These are phyloP conservation scores for Trissolcus japonicus DNA, from an alignment of 2,888 invertebrate genomes.

Conservation along the genomic window DNA sequence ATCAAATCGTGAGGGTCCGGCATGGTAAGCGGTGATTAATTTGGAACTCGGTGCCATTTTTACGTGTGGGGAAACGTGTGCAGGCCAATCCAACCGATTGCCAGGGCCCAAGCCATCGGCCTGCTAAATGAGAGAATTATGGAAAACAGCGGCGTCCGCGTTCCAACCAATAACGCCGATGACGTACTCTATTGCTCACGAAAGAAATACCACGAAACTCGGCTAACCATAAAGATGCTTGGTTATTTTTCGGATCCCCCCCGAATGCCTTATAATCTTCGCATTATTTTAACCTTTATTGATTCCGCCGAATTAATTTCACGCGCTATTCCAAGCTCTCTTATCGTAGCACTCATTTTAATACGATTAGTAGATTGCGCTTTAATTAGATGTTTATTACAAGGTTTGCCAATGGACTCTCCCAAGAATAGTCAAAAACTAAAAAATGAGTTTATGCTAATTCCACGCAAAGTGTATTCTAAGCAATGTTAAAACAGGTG, in stretches of 20 bases:
- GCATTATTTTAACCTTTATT: constrained; percentile 27
- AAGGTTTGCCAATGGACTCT: too few species aligned
- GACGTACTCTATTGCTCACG: constrained; percentile 27
- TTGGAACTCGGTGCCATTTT: constrained; percentile 44
- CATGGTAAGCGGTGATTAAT: constrained; percentile 46
- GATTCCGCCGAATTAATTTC: constrained; percentile 30
- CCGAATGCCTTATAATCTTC: constrained; percentile 22
- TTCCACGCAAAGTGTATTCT: too few species aligned
- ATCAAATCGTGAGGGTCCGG: constrained; percentile 16
- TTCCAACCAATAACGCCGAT: constrained; percentile 38
- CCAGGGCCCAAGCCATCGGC: constrained; percentile 58
- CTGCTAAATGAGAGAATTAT: constrained; percentile 69
- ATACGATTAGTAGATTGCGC: constrained; percentile 15
- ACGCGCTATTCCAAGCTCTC: constrained; percentile 16
- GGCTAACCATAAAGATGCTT: constrained; percentile 3
- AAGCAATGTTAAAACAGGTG: too few species aligned
- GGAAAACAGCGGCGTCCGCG: constrained; percentile 63
- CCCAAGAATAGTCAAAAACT: too few species aligned
- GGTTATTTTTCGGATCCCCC: neutral
- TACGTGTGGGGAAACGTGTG: constrained; percentile 60
- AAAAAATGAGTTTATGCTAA: too few species aligned
- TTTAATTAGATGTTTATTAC: constrained; percentile 30
- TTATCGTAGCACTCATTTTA: constrained; percentile 28
- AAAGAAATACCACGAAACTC: constrained; percentile 25
- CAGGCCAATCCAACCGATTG: constrained; percentile 58